Base-by-base conservation (phyloP, 2,888 invertebrate species). In the Loripinus fragilis region DNA sequence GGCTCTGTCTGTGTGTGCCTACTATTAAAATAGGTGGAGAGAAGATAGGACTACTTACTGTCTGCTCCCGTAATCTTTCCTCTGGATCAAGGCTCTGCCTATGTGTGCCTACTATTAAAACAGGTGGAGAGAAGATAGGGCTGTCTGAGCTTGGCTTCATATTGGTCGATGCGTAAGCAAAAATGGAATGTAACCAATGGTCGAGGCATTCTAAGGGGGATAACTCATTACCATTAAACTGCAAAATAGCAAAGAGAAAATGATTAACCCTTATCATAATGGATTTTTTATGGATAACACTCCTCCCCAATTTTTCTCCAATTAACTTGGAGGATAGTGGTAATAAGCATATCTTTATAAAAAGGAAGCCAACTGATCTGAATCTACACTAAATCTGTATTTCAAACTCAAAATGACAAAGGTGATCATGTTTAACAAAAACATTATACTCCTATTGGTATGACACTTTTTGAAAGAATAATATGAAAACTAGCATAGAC, bases 11-110 rank as follows among this genome's bases (percentile, higher is more conserved):
- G 82, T 94, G 93, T 0, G 93, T 93, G 2, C 94, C 94, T 17
- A 94, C 93, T 41, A 94, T 88, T 66, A 94, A 88, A 42, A 94
- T 91, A n/a, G 93, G 93, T 3, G 94, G 94, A 25, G 92, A 92
- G 71, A 92, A 85, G 10, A 86, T 86, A 5, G 78, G 88, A 80
- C n/a, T n/a, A 79, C 76, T 79, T 64, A 81, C 80, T 35, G 73
- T 65, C 70, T 88, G 78, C 33, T 86, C 75, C 30, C 86, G 81
- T 33, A 85, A 70, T 30, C 78, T 83, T 8, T 86, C 80, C 55
- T 93, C 91, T n/a, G 82, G 73, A 78, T 90, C 84, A 20, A 94
- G 87, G 65, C 90, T 89, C 76, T 92, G 88, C 42, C 92, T 87
- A 81, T 94, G 93, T 0, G 93, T 93, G 2, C 94, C 94, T 17